Evolutionary conservation across 1,140 invertebrate species (phyloP).

Genomic region (Solenopsis invicta): DNA sequence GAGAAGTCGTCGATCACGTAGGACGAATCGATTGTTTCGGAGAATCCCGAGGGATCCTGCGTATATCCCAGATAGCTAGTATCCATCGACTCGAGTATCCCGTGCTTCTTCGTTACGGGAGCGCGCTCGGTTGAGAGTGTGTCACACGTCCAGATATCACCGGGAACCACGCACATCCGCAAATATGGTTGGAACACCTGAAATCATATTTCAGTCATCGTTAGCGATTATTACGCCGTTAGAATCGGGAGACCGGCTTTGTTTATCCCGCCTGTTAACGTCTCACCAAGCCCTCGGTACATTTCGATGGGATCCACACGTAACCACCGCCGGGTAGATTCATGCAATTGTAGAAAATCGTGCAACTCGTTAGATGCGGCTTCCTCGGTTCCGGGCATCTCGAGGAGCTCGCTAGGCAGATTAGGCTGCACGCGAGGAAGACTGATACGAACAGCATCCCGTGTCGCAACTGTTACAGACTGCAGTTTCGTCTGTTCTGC

Average conservation of each 20-base stretch:
- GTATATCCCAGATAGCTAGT: conserved; percentile 69
- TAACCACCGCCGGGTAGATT: conserved; percentile 84
- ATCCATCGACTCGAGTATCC: conserved; percentile 57
- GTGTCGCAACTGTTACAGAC: conserved; percentile 43
- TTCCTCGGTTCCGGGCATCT: conserved; percentile 86
- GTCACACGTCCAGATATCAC: conserved; percentile 83
- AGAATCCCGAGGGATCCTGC: conserved; percentile 61
- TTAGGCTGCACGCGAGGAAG: conserved; percentile 61
- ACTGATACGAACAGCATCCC: conserved; percentile 65
- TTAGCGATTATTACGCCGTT: not conserved
- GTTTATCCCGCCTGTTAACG: conserved; percentile 19
- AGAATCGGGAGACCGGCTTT: not conserved
- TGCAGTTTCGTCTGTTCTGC: conserved; percentile 45
- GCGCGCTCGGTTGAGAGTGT: conserved; percentile 48
- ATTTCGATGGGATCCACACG: conserved; percentile 87
- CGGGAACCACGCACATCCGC: conserved; percentile 85
- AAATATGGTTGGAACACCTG: conserved; percentile 86
- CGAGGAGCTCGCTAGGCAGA: conserved; percentile 65
- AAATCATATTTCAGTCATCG: conserved; percentile 10
- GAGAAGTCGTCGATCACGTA: conserved; percentile 52
- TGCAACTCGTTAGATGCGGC: conserved; percentile 86
- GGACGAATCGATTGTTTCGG: conserved; percentile 72
- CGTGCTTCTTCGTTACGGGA: conserved; percentile 56
- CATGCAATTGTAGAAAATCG: conserved; percentile 87
- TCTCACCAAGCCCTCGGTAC: conserved; percentile 85